phyloP scores from a whole-genome alignment of 30 jellyfish, hydroid and myxozoan species.

The Turritopsis dohrnii region DNA sequence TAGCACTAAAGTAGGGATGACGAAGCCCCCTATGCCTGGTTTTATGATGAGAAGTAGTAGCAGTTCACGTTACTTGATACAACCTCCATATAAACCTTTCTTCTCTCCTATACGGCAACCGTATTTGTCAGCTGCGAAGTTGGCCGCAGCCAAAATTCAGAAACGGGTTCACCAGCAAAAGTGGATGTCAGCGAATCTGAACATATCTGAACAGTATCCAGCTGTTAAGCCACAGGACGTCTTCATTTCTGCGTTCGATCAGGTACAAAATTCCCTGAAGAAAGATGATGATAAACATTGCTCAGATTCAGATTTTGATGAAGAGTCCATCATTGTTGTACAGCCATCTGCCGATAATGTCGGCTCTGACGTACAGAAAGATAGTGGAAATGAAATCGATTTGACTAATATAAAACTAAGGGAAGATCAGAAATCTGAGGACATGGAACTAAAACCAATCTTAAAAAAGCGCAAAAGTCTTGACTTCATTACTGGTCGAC shows the following conservation, averaged over 20 bases:
- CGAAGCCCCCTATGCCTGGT: neutral
- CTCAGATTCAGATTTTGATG: conserved; percentile 1
- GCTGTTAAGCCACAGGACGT: neutral
- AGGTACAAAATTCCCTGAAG: neutral
- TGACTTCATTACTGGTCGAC: conserved; percentile 72
- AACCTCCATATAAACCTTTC: neutral
- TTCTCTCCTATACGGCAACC: neutral
- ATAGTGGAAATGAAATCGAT: conserved; percentile 21
- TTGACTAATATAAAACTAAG: conserved; percentile 23
- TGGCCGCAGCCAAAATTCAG: conserved; percentile 26
- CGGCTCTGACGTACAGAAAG: neutral
- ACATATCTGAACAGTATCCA: neutral
- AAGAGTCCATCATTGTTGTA: conserved; percentile 21
- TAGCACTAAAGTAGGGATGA: neutral
- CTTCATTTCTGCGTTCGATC: neutral
- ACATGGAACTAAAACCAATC: neutral
- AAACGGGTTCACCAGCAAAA: conserved; percentile 20
- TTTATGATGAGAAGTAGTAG: neutral
- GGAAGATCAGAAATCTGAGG: neutral
- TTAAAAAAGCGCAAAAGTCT: conserved; percentile 44
- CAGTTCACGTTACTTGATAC: neutral
- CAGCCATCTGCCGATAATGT: conserved; percentile 22
- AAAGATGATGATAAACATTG: neutral
- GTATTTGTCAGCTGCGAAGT: conserved; percentile 10
- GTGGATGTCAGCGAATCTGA: neutral